Conservation (phyloP, 1,140 invertebrate species). For the Myzus persicae region DNA sequence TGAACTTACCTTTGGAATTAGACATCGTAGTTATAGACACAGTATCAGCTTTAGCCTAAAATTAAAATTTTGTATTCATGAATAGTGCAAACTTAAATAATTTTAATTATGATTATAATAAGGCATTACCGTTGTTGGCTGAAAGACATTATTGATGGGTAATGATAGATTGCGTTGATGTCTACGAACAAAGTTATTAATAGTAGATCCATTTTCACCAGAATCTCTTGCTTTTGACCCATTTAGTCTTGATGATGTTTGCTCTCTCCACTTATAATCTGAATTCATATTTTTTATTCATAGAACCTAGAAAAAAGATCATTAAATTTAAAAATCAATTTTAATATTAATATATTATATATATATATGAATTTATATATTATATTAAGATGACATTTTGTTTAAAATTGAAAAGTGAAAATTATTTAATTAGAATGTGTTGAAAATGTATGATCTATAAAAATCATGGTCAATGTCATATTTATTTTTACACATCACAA, state of each 20-base stretch:
- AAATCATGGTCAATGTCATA: background rate
- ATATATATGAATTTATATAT: background rate
- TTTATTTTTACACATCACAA: background rate
- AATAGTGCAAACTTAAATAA: background rate
- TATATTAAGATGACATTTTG: no score
- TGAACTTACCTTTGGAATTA: constrained; percentile 11
- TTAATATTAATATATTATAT: background rate
- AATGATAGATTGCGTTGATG: constrained; percentile 51
- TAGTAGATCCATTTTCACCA: background rate
- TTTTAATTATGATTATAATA: background rate
- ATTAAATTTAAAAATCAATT: background rate
- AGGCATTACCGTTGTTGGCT: constrained; percentile 21
- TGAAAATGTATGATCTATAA: no score
- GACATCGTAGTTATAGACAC: background rate
- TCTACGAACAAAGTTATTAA: background rate
- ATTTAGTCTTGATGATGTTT: constrained; percentile 46
- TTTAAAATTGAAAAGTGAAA: no score
- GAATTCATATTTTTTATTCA: constrained; percentile 41
- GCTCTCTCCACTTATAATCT: constrained; percentile 40
- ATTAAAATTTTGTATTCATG: background rate
- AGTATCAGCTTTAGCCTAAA: constrained; percentile 1
- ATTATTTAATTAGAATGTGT: no score
- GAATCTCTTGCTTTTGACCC: background rate
- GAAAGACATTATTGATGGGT: constrained; percentile 41
- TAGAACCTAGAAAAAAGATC: background rate